A percentile compares a stretch with the other conserved stretches of the same genome.
phyloP scores from a whole-genome alignment of 2,113 vertebrate species.

The Hyperopisus bebe region DNA sequence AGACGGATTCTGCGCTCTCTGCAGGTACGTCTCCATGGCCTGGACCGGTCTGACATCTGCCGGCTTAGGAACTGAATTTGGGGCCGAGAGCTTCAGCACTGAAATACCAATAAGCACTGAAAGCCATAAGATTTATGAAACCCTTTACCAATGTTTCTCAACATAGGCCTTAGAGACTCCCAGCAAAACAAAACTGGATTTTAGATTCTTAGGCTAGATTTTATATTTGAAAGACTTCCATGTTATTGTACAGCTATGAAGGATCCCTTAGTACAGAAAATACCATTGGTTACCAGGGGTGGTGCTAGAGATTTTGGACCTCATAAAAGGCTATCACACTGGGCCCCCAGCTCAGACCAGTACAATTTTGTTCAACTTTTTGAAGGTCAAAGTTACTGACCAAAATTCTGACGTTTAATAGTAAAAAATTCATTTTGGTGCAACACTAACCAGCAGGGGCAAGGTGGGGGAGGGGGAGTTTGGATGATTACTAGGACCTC shows the following conservation, averaged over 20 bases:
- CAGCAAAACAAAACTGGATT: not conserved
- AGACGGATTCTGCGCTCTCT: constrained; percentile 87
- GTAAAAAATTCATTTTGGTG: too few species aligned
- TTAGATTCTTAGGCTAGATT: not conserved
- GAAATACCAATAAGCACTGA: too few species aligned
- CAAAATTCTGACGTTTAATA: too few species aligned
- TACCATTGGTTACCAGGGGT: not conserved
- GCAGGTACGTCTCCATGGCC: constrained; percentile 63
- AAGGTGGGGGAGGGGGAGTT: not conserved
- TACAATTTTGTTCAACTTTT: too few species aligned
- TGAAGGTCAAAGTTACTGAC: too few species aligned
- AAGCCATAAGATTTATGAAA: not conserved
- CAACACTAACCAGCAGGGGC: too few species aligned
- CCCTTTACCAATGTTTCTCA: not conserved
- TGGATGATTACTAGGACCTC: too few species aligned
- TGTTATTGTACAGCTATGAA: not conserved
- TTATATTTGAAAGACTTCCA: not conserved
- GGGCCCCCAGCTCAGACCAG: too few species aligned
- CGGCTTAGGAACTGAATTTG: not conserved
- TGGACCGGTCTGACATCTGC: not conserved
- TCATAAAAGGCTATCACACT: too few species aligned
- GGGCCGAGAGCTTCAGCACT: not conserved
- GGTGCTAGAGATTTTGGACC: too few species aligned
- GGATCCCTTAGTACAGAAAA: not conserved
- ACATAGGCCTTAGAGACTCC: not conserved